These are phyloP conservation scores for Leucoraja erinaceus DNA, from an alignment of 2,113 vertebrate genomes.

Conservation along the genomic window DNA sequence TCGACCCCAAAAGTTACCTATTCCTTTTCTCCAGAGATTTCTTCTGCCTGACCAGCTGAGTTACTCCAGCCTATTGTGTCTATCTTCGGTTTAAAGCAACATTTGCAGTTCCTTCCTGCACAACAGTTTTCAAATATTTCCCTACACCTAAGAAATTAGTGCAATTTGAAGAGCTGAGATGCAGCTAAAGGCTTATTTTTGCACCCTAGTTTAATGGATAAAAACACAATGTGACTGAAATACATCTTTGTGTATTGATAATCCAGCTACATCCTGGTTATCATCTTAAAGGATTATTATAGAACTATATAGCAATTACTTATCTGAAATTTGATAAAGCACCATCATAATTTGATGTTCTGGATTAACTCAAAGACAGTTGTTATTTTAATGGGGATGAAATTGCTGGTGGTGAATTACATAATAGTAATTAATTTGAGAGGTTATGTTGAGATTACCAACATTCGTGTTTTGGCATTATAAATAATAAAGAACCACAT, in stretches of 20 bases:
- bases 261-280: neutral
- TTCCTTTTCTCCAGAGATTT: too few species aligned
- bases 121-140: too few species aligned
- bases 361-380: neutral
- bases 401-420: neutral
- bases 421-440: neutral
- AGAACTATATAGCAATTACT: neutral
- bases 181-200: too few species aligned
- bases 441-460: neutral
- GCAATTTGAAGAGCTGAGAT: too few species aligned
- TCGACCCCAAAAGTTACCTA: too few species aligned
- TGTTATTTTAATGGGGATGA: neutral
- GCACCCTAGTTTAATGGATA: neutral
- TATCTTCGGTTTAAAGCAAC: too few species aligned
- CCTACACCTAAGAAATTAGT: too few species aligned
- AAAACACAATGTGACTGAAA: neutral
- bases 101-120: too few species aligned
- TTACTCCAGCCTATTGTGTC: too few species aligned
- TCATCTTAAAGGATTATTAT: neutral
- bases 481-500: neutral
- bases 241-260: neutral
- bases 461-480: neutral
- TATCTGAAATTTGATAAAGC: neutral
- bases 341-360: neutral
- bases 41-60: too few species aligned